Conservation (phyloP, 1,140 invertebrate genomes). For the Lithobius niger region DNA sequence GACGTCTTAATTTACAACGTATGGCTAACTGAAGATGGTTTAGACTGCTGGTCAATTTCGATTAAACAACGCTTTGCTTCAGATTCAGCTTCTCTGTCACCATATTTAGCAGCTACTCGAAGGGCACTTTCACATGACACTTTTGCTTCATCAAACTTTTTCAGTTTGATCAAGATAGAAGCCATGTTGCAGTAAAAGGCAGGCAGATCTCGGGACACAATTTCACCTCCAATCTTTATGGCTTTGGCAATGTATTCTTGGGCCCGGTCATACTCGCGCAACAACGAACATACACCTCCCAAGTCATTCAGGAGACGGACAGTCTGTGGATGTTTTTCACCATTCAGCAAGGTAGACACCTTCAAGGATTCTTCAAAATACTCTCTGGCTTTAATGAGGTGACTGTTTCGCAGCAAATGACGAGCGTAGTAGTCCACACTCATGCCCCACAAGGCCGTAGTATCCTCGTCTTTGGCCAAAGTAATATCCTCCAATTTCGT, state of each 20-base stretch:
- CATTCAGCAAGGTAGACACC: conserved; percentile 47
- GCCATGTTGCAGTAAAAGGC: conserved; percentile 70
- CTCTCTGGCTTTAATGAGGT: conserved; percentile 45
- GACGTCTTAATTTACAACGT: too few species aligned
- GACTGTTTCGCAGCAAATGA: conserved; percentile 47
- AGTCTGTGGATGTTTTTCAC: conserved; percentile 52
- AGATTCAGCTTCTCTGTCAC: conserved; percentile 45
- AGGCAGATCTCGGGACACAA: conserved; percentile 50
- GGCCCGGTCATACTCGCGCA: conserved; percentile 50
- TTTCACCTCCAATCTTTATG: conserved; percentile 44
- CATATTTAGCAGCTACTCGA: conserved; percentile 46
- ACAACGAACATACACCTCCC: conserved; percentile 52
- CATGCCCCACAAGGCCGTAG: conserved; percentile 49
- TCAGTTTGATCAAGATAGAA: conserved; percentile 56
- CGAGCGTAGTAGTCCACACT: conserved; percentile 68
- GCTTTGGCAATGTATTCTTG: conserved; percentile 56
- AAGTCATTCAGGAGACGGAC: conserved; percentile 73
- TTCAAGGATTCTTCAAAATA: conserved; percentile 54
- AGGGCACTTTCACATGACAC: conserved; percentile 52
- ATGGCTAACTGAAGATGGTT: too few species aligned
- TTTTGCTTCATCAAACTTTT: conserved; percentile 51
- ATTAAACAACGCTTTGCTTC: too few species aligned
- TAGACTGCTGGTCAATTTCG: too few species aligned
- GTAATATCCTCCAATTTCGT: conserved; percentile 37
- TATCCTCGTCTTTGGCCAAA: conserved; percentile 38